These are phyloP conservation scores for Philhelius pedissequus DNA, from an alignment of 2,888 invertebrate species.

Conservation along the genomic window DNA sequence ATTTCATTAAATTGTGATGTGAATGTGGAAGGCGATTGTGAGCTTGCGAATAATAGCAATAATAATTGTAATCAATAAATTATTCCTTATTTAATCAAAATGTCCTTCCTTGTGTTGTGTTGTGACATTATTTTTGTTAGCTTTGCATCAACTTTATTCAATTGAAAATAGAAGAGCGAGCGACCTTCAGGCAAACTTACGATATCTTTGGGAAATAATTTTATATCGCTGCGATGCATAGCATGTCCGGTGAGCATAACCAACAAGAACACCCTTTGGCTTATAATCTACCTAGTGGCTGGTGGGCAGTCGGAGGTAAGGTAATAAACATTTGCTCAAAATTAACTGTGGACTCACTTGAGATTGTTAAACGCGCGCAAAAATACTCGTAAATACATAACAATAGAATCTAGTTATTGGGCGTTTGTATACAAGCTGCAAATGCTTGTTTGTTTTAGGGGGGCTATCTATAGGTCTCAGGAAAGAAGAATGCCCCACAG, in stretches of 20 bases:
- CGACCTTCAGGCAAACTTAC: constrained; percentile 33
- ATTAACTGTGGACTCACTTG: constrained; percentile 42
- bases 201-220: constrained; percentile 48
- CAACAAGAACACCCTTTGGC: constrained; percentile 2
- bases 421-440: background rate
- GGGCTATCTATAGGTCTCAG: background rate
- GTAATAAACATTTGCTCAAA: constrained; percentile 60
- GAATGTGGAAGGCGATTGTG: constrained; percentile 46
- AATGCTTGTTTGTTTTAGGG: background rate
- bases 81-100: constrained; percentile 57
- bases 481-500: constrained; percentile 49
- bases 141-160: background rate
- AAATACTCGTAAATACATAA: constrained; percentile 24
- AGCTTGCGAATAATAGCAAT: background rate
- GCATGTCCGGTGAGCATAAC: constrained; percentile 58
- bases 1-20: constrained; percentile 60
- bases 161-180: constrained; percentile 11
- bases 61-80: constrained; percentile 57
- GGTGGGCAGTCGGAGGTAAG: background rate
- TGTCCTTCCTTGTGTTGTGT: constrained; percentile 16
- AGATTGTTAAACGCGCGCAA: constrained; percentile 51
- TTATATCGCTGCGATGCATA: background rate
- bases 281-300: background rate
- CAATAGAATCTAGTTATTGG: constrained; percentile 46
- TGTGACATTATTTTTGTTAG: constrained; percentile 53